These are phyloP conservation scores for Sciurus carolinensis DNA, from an alignment of 2,797 vertebrate genomes.

Conservation along the genomic window DNA sequence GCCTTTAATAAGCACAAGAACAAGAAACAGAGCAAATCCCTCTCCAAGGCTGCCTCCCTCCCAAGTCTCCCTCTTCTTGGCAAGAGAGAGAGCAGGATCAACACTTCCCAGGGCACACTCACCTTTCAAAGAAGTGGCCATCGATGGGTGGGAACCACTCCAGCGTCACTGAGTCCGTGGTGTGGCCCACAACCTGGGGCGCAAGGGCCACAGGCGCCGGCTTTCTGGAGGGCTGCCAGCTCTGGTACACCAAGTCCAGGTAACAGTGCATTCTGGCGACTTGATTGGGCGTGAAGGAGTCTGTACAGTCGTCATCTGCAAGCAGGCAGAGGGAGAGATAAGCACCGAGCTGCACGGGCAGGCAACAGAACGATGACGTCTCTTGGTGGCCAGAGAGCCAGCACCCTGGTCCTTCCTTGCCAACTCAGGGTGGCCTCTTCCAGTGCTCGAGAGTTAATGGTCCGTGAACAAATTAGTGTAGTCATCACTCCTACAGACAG, in stretches of 20 bases:
- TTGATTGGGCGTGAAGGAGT: slow-evolving; percentile 99
- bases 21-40: background rate
- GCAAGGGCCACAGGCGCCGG: slow-evolving; percentile 95
- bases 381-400: background rate
- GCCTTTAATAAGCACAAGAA: background rate
- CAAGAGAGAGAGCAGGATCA: background rate
- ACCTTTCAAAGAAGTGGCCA: slow-evolving; percentile 98
- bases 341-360: background rate
- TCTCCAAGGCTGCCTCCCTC: background rate
- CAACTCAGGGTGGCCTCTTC: slow-evolving; percentile 58
- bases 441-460: slow-evolving; percentile 85
- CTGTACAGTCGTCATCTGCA: slow-evolving; percentile 97
- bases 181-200: slow-evolving; percentile 95
- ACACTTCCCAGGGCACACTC: slow-evolving; percentile 88
- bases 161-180: slow-evolving; percentile 91
- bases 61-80: slow-evolving; percentile 10
- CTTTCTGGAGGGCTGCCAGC: slow-evolving; percentile 95
- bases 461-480: slow-evolving; percentile 86
- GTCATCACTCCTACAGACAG: slow-evolving; percentile 85
- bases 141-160: slow-evolving; percentile 99
- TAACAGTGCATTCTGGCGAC: slow-evolving; percentile 99
- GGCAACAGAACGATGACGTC: slow-evolving; percentile 46
- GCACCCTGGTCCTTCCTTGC: slow-evolving; percentile 59
- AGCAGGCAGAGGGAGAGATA: slow-evolving; percentile 74
- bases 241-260: slow-evolving; percentile 97